A percentile compares a stretch with the other conserved stretches of the same genome.
These are phyloP conservation scores for Enteromius fasciolatus DNA, from an alignment of 2,797 vertebrate species.

Conservation along the genomic window DNA sequence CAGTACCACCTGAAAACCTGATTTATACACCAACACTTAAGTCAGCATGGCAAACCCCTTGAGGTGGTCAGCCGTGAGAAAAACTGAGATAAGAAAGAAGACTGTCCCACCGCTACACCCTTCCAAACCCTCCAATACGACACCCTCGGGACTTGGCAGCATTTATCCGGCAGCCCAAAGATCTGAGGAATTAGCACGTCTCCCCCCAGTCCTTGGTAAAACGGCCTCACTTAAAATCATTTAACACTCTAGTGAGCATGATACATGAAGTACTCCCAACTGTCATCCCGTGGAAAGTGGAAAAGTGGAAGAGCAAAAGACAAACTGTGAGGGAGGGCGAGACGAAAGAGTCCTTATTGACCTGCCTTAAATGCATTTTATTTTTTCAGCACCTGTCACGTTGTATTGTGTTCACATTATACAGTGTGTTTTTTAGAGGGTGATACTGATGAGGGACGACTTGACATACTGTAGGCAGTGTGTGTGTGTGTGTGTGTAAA, in stretches of 20 bases:
- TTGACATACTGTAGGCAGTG: background rate
- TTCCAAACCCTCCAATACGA: slow-evolving; percentile 1
- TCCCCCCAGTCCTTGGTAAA: slow-evolving; percentile 24
- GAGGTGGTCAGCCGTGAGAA: slow-evolving; percentile 14
- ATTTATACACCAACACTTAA: background rate
- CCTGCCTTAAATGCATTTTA: slow-evolving; percentile 37
- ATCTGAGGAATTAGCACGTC: slow-evolving; percentile 5
- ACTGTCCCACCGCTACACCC: background rate
- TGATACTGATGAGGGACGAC: slow-evolving; percentile 39
- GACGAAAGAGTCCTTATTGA: slow-evolving; percentile 26
- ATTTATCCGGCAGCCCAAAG: slow-evolving; percentile 3
- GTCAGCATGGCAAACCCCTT: slow-evolving; percentile 7
- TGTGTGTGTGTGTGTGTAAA: background rate
- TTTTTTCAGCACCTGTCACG: slow-evolving; percentile 49
- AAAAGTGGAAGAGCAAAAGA: slow-evolving; percentile 7
- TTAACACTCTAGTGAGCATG: slow-evolving; percentile 48
- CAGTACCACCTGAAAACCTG: background rate
- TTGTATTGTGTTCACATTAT: slow-evolving; percentile 44
- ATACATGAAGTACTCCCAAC: slow-evolving; percentile 41
- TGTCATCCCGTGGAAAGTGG: slow-evolving; percentile 7
- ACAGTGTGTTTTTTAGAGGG: slow-evolving; percentile 31
- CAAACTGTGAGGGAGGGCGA: background rate
- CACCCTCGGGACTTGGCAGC: background rate
- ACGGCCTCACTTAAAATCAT: slow-evolving; percentile 46
- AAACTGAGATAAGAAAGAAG: background rate